Evolutionary conservation across 2,797 vertebrate species (phyloP).

Genomic region (Smutsia temminckii): DNA sequence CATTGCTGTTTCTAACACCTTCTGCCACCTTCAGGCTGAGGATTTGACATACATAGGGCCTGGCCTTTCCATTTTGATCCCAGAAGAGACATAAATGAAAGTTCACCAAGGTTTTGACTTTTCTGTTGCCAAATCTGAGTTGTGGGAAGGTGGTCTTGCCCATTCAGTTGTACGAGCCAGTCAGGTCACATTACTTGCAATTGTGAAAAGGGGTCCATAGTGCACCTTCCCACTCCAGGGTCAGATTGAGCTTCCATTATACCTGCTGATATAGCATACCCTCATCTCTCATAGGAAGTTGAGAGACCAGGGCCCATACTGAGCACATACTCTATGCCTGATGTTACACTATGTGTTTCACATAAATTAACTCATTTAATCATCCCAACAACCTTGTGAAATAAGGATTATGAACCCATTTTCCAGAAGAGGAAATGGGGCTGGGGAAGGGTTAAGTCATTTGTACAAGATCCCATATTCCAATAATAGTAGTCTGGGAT

Average conservation of each 20-base stretch:
- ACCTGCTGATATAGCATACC: background rate
- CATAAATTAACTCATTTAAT: conserved; percentile 5
- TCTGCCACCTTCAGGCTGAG: background rate
- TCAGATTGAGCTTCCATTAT: background rate
- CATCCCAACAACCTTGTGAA: background rate
- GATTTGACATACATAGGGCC: background rate
- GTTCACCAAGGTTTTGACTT: background rate
- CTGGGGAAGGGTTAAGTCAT: background rate
- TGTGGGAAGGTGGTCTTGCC: background rate
- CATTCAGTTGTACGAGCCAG: background rate
- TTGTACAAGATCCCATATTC: background rate
- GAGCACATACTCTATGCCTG: background rate
- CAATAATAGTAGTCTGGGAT: background rate
- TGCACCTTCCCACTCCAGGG: accelerated
- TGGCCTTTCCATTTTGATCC: background rate
- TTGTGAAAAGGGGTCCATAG: background rate
- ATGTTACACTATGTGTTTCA: background rate
- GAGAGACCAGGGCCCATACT: background rate
- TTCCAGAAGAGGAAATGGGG: background rate
- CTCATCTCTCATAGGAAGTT: background rate
- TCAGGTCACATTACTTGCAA: background rate
- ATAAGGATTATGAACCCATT: background rate
- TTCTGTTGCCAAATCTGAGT: background rate
- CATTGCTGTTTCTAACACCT: background rate
- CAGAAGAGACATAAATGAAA: background rate